Evolutionary conservation across 2,888 invertebrate genomes (phyloP).

Genomic region (Drosophila quinaria): DNA sequence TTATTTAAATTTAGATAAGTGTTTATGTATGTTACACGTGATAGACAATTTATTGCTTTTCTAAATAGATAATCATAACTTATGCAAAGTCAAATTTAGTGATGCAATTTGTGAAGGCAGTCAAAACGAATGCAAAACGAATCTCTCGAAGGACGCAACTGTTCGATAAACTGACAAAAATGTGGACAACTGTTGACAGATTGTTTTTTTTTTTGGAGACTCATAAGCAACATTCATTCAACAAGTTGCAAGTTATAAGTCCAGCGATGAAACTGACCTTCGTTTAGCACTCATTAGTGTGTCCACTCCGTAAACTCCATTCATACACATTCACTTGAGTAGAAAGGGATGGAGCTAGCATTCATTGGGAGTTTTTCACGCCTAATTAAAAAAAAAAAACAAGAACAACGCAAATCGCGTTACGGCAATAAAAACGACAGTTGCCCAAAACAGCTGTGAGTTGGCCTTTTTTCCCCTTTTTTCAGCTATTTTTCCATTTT

Average conservation of each 20-base stretch:
- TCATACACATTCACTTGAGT: conserved; percentile 32
- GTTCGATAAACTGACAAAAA: conserved; percentile 9
- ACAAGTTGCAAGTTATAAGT: conserved; percentile 43
- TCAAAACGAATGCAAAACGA: background rate
- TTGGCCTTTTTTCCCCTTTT: background rate
- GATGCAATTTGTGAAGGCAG: background rate
- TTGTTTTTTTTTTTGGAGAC: conserved; percentile 3
- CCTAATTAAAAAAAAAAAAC: conserved; percentile 73
- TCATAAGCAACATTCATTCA: conserved; percentile 38
- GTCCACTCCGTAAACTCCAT: conserved; percentile 42
- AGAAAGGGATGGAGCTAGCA: conserved; percentile 13
- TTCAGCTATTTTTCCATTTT: conserved; percentile 18
- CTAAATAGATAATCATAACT: background rate
- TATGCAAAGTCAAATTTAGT: background rate
- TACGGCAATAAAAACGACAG: conserved; percentile 37
- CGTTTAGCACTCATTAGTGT: conserved; percentile 45
- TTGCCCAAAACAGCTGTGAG: conserved; percentile 42
- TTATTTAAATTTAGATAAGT: no score
- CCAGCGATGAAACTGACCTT: conserved; percentile 52
- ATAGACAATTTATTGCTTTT: background rate
- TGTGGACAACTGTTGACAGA: conserved; percentile 33
- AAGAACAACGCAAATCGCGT: conserved; percentile 39
- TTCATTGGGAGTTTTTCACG: conserved; percentile 70
- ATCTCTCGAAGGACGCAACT: conserved; percentile 27
- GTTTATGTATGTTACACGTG: background rate